Base-by-base conservation (phyloP, 1,140 invertebrate genomes). In the Lepidostoma basale region DNA sequence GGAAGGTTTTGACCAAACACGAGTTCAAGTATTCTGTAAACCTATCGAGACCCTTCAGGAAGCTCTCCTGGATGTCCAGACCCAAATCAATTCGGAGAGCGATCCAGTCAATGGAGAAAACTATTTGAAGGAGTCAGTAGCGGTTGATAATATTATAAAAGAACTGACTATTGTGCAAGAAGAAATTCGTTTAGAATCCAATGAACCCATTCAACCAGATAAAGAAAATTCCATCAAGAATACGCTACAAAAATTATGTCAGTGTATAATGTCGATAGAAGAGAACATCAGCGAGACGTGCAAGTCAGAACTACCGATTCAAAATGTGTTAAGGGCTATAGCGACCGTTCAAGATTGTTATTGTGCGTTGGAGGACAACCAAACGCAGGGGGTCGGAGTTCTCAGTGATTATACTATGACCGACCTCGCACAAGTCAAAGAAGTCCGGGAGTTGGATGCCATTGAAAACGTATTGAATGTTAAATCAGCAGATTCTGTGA, bases 351-450 rank as follows among this genome's bases (percentile, higher is more conserved):
- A 56, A 33, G 18, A 56, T 30, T 56, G 52, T 10, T 56, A 60
- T 44, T 10, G 9, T 60, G 44, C 26, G 30, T n/a, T 60, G 14
- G 36, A 60, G 25, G 44, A 25, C 58, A 60, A 60, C 25, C 33
- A n/a, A n/a, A 36, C 6, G n/a, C n/a, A 6, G 33, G 33, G 33
- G n/a, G n/a, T n/a, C n/a, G n/a, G 33, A 36, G 33, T 36, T n/a
- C 33, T 42, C 23, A 26, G 36, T 25, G 40, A 44, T 26, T 9
- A 45, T 45, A 16, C 8, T 9, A 45, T 45, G 1, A 14, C 20
- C 12, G 2, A 22, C 3, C 44, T 4, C 2, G 14, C 44, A 47
- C 20, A 47, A 10, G 12, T 22, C 1, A 22, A 47, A 22, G 3
- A 22, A 22, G 12, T 3, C 3, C 44, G 23, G 1, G 9, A 8